Conservation (phyloP, 2,113 vertebrate species). For the Larimichthys crocea region DNA sequence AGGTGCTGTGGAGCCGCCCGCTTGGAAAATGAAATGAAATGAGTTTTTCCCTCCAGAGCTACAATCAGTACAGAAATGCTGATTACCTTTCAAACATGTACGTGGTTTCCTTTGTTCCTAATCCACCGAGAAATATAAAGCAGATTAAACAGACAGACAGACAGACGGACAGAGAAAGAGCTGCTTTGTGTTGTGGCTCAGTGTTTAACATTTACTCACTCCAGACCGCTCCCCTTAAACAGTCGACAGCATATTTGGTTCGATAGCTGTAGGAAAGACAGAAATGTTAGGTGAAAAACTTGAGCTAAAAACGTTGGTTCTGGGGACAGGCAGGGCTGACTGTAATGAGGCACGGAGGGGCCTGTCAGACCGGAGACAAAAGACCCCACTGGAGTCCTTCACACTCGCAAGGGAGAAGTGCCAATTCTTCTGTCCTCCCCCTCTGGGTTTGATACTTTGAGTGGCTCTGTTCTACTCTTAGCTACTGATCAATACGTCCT, state of each 20-base stretch:
- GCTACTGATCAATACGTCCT: conserved; percentile 76
- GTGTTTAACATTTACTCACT: conserved; percentile 36
- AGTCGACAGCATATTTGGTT: conserved; percentile 34
- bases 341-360: conserved; percentile 72
- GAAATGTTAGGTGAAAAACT: conserved; percentile 42
- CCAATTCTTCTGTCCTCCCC: conserved; percentile 68
- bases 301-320: conserved; percentile 36
- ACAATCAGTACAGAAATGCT: conserved; percentile 62
- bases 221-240: conserved; percentile 32
- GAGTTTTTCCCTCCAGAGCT: conserved; percentile 46
- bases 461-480: conserved; percentile 71
- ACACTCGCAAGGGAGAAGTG: conserved; percentile 59
- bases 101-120: conserved; percentile 45
- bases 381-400: conserved; percentile 66
- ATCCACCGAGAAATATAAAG: conserved; percentile 45
- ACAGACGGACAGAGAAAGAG: conserved; percentile 4
- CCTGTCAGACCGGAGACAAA: conserved; percentile 72
- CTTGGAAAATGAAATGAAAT: conserved; percentile 73
- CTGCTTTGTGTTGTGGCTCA: conserved; percentile 19
- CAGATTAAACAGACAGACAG: conserved; percentile 41
- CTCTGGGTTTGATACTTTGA: conserved; percentile 66
- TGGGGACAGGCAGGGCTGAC: conserved; percentile 46
- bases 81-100: conserved; percentile 61
- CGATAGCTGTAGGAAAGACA: conserved; percentile 33
- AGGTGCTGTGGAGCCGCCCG: conserved; percentile 52